These are phyloP conservation scores for Alligator sinensis DNA, from an alignment of 2,113 vertebrate genomes.

Conservation along the genomic window DNA sequence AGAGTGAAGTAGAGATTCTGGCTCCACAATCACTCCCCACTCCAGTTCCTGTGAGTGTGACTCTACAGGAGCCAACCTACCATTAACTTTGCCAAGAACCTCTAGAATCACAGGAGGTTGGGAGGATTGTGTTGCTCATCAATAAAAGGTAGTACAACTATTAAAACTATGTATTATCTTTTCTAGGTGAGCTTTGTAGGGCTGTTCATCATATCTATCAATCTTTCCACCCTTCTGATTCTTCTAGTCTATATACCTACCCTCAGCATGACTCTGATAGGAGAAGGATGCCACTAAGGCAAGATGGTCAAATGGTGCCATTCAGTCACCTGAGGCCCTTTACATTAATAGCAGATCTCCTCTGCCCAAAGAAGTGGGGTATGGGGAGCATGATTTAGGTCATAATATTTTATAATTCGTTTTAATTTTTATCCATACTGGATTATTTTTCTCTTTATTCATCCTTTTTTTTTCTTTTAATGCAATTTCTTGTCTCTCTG, in stretches of 20 bases:
- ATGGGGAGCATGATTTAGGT: neutral
- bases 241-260: neutral
- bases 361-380: neutral
- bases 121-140: neutral
- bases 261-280: neutral
- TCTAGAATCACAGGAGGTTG: neutral
- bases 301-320: neutral
- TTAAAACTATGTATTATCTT: neutral
- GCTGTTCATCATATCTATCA: neutral
- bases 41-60: neutral
- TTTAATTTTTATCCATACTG: neutral
- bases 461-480: neutral
- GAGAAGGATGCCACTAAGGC: neutral
- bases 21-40: neutral
- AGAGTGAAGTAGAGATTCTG: neutral
- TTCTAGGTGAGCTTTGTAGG: neutral
- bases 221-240: too few relatives aligned
- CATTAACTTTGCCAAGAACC: neutral
- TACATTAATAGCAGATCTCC: neutral
- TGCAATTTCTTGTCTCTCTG: neutral
- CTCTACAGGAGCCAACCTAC: neutral
- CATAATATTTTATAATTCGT: neutral
- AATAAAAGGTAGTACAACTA: neutral
- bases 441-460: neutral
- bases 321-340: neutral